Conservation (phyloP, 2,113 vertebrate species). For the Rhabdornis inornatus region DNA sequence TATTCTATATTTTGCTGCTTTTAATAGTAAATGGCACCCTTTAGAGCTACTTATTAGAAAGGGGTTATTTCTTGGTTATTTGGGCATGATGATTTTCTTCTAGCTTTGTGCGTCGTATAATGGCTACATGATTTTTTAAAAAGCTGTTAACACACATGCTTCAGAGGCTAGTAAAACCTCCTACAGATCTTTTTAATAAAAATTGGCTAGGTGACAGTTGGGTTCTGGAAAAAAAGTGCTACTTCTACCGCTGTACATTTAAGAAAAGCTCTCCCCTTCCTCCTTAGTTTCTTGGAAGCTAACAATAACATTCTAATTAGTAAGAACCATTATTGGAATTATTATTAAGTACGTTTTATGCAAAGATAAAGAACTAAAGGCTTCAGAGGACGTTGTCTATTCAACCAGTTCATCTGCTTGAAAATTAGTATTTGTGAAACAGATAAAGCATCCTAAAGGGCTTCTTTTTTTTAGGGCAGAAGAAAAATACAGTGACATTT, state of each 20-base stretch:
- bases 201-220: neutral
- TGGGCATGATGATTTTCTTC: neutral
- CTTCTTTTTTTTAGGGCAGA: neutral
- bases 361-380: neutral
- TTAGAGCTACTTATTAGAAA: neutral
- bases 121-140: neutral
- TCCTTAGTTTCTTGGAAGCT: neutral
- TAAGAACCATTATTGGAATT: neutral
- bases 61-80: neutral
- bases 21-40: neutral
- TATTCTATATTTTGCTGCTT: neutral
- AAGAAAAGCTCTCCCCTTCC: neutral
- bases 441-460: neutral
- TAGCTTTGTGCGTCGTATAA: neutral
- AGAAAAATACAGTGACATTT: neutral
- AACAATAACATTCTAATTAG: neutral
- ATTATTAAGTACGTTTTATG: neutral
- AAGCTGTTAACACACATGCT: neutral
- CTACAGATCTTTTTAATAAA: neutral
- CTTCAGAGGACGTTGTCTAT: neutral
- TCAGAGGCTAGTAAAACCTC: neutral
- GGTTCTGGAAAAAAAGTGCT: neutral
- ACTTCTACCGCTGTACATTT: neutral
- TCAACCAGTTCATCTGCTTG: neutral
- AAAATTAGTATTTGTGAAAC: neutral